Base-by-base conservation (phyloP, 1,140 invertebrate genomes). In the Theocolax elegans region DNA sequence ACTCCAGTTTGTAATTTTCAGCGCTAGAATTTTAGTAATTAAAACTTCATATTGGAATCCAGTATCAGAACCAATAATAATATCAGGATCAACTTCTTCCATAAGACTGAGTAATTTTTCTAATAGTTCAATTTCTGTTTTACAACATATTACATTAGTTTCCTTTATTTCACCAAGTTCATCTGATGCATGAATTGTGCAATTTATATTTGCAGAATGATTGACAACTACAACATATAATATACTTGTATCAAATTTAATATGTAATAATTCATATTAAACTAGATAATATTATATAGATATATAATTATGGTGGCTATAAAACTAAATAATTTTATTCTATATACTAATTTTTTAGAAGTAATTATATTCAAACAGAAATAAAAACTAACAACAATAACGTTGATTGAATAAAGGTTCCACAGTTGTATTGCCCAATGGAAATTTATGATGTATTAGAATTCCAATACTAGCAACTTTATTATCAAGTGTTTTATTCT, bases 41-140 rank as follows among this genome's bases (percentile, higher is more conserved):
- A 98, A 86, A 9, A 97, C 86, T 78, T 96, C 94, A 64, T 97
- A 88, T 79, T 97, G 94, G 83, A 94, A 96, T 8, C 92, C 92
- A 80, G 91, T 89, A 84, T 98, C 96, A 81, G 97, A 96, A 4
- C 96, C 97, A 9, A 99, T 90, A 53, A 99, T 90, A 13, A 99
- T 82, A 87, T 99, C 97, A 0, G 97, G 94, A 87, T 99, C 97
- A 42, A 94, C 86, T 80, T 92, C 92, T 78, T 92, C 90, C 71
- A 99, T 91, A 79, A 94, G 93, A 0, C 91, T 90, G 63, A 97
- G 85, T 68, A 97, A 91, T 82, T 91, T 94, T 70, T 91, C 94
- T 0, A 99, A 82, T 1, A 99, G 85, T 46, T 92, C 92, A 72
- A 93, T 83, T 87, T 99, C 97, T 8, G 91, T 92, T 63, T 96